phyloP scores from a whole-genome alignment of 2,113 vertebrate genomes.

The Girardinichthys multiradiatus region DNA sequence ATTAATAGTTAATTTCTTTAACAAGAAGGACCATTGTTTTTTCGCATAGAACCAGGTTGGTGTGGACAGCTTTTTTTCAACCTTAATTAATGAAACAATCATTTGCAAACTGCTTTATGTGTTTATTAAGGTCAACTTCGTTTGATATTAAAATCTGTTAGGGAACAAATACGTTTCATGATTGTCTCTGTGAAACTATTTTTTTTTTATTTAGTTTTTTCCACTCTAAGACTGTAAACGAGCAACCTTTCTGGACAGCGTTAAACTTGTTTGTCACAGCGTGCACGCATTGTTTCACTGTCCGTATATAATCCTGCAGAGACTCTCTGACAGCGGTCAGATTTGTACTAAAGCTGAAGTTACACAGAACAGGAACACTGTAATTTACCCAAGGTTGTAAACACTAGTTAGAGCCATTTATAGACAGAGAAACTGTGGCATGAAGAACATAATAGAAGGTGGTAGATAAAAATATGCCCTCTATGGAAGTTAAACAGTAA shows the following conservation, averaged over 20 bases:
- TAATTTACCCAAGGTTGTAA: constrained; percentile 69
- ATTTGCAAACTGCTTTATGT: too few relatives aligned
- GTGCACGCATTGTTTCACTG: constrained; percentile 4
- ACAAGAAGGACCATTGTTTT: too few relatives aligned
- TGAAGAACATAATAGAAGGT: constrained; percentile 60
- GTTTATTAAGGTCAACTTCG: too few relatives aligned
- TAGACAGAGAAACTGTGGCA: constrained; percentile 52
- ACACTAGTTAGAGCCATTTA: constrained; percentile 70
- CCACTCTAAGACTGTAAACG: not conserved
- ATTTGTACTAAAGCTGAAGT: constrained; percentile 33
- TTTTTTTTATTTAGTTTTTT: not conserved
- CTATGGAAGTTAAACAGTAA: constrained; percentile 21
- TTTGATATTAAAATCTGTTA: too few relatives aligned
- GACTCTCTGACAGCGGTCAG: constrained; percentile 42
- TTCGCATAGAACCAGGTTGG: too few relatives aligned
- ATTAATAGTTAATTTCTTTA: too few relatives aligned
- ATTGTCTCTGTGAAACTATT: not conserved
- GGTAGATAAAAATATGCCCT: constrained; percentile 44
- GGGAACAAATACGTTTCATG: too few relatives aligned
- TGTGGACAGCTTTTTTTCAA: too few relatives aligned
- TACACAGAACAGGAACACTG: constrained; percentile 42
- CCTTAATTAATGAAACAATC: too few relatives aligned
- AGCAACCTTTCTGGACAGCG: not conserved
- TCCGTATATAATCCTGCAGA: not conserved
- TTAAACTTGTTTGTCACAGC: not conserved